Conservation (phyloP, 2,113 vertebrate genomes). For the Cichladusa arquata region DNA sequence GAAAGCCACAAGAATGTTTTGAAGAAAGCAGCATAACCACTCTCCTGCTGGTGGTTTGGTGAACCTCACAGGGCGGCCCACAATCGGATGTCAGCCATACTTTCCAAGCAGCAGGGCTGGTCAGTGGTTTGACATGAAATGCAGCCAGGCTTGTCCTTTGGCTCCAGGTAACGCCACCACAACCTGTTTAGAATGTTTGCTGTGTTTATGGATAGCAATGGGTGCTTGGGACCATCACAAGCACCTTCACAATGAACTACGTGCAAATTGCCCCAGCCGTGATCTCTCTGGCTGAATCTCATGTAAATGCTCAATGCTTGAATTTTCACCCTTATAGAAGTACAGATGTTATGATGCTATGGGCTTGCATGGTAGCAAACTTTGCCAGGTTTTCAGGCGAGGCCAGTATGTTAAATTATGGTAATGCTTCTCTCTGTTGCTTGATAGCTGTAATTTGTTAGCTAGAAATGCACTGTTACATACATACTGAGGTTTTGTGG, state of each 20-base stretch:
- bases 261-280: background rate
- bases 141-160: constrained; percentile 28
- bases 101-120: constrained; percentile 7
- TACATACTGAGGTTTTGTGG: constrained; percentile 62
- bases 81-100: constrained; percentile 43
- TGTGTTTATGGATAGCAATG: background rate
- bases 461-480: constrained; percentile 56
- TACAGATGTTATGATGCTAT: background rate
- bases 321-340: background rate
- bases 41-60: constrained; percentile 43
- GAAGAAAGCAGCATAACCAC: constrained; percentile 40
- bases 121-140: constrained; percentile 33
- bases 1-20: constrained; percentile 51
- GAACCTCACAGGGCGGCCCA: background rate
- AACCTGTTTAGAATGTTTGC: constrained; percentile 29
- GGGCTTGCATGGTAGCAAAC: background rate
- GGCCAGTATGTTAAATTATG: constrained; percentile 39
- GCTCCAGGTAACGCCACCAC: constrained; percentile 49
- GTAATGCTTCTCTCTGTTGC: constrained; percentile 46
- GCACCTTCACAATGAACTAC: rapidly evolving
- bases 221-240: background rate
- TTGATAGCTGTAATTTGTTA: constrained; percentile 63
- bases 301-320: background rate
- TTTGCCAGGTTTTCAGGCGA: constrained; percentile 33
- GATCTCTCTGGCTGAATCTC: background rate